phyloP scores from a whole-genome alignment of 2,888 invertebrate species.

The Portevinia maculata region DNA sequence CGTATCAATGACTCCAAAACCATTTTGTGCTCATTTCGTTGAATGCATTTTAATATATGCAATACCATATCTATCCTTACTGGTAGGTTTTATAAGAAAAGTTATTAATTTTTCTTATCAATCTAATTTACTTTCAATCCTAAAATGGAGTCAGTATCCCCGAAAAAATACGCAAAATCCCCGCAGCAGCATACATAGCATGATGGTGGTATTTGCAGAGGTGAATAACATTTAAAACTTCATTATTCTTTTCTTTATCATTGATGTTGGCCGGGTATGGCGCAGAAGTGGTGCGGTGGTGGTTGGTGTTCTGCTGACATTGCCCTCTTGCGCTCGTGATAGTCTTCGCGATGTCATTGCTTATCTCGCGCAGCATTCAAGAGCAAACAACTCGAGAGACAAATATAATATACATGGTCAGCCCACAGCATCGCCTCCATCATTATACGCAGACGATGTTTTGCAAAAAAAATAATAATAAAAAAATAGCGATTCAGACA shows the following conservation, averaged over 20 bases:
- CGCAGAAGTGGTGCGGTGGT: background rate
- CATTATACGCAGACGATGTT: background rate
- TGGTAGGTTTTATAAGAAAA: too few species aligned
- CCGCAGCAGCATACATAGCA: background rate
- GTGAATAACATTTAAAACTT: constrained; percentile 66
- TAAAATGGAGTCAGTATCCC: constrained; percentile 52
- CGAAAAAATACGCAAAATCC: constrained; percentile 38
- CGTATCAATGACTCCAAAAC: too few species aligned
- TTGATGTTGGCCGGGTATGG: constrained; percentile 27
- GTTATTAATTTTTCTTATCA: background rate
- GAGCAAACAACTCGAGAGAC: constrained; percentile 11
- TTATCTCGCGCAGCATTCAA: constrained; percentile 29
- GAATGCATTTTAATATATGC: background rate
- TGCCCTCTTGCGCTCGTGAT: constrained; percentile 1
- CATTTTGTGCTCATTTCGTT: too few species aligned
- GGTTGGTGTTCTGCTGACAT: constrained; percentile 7
- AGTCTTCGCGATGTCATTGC: constrained; percentile 5
- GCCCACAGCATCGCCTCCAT: background rate
- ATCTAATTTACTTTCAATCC: constrained; percentile 38
- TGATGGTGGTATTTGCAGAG: constrained; percentile 42
- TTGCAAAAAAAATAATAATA: background rate
- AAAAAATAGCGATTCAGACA: constrained; percentile 1
- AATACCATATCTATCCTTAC: too few species aligned
- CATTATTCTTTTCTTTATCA: constrained; percentile 25
- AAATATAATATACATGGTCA: background rate